Base-by-base conservation (phyloP, 2,113 vertebrate genomes). In the Nothocercus nigrocapillus region DNA sequence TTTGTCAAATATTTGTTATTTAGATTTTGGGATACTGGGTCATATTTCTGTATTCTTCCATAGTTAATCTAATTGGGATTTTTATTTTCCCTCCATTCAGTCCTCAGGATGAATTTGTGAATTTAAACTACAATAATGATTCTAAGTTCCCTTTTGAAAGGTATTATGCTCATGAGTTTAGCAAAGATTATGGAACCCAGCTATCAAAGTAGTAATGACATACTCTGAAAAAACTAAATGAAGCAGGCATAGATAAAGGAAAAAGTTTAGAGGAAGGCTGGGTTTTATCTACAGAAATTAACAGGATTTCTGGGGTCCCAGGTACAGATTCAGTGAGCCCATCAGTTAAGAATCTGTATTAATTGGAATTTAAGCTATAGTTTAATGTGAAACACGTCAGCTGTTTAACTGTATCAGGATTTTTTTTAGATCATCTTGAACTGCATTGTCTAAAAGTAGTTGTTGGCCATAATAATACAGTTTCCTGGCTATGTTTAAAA, bases 271-370 rank as follows among this genome's bases (percentile, higher is more conserved):
- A 62, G 8, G 56, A 83, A 59, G 30, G 3, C 6, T 27, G 63
- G 8, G 11, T 8, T 22, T 59, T 74, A 2, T 9, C 74, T 75
- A 56, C 0, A 2, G 18, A 21, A 59, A 42, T 34, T 28, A 63
- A 25, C 28, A 66, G 3, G 2, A 70, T 36, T 54, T 27, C 5
- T 2, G 32, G 5, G 0, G 1, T 56, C 13, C 67, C 14, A 79
- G 36, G 7, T 40, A 68, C 14, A 69, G 21, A 30, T 56, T 84
- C 69, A 17, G 47, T 42, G 12, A 58, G 7, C 28, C 21, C 14
- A 6, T 79, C 17, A 36, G 24, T 18, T 72, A 62, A 16, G 4
- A 19, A 59, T 5, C 30, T 85, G 42, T 11, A 63, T 15, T 38
- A 63, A 63, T 16, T 25, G 6, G 25, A 38, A 64, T 68, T 75